A percentile compares a stretch with the other conserved stretches of the same genome.
Conservation (phyloP, 2,797 vertebrate species). For the Botia almorhae region DNA sequence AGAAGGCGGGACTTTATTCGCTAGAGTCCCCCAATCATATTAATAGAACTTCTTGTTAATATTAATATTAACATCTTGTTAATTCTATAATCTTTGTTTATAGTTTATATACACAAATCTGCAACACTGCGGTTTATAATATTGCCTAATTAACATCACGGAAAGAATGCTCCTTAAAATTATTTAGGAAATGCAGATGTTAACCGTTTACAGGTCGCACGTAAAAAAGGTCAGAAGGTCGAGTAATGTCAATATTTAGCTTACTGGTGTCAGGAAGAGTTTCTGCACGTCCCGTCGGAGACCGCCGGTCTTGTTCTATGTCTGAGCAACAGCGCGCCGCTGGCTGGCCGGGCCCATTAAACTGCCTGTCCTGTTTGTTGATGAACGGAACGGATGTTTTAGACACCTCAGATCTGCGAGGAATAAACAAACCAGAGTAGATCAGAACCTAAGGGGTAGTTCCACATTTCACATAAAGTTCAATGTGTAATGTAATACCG, state of each 20-base stretch:
- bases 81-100: too few species aligned
- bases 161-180: neutral
- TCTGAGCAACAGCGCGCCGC: slow-evolving; percentile 62
- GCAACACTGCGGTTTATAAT: neutral
- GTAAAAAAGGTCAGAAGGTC: slow-evolving; percentile 9
- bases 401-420: slow-evolving; percentile 74
- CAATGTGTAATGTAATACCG: neutral
- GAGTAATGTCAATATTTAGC: slow-evolving; percentile 39
- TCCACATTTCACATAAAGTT: neutral
- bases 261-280: slow-evolving; percentile 78
- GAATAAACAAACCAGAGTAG: slow-evolving; percentile 16
- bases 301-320: slow-evolving; percentile 71
- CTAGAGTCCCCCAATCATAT: too few species aligned
- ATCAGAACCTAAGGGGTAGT: neutral
- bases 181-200: slow-evolving; percentile 3
- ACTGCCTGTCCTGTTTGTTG: slow-evolving; percentile 61
- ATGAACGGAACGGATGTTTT: slow-evolving; percentile 61
- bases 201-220: slow-evolving; percentile 2
- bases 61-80: too few species aligned
- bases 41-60: too few species aligned
- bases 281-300: slow-evolving; percentile 77
- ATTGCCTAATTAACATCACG: neutral
- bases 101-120: neutral
- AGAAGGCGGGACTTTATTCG: too few species aligned
- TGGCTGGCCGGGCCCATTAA: slow-evolving; percentile 3